Base-by-base conservation (phyloP, 2,888 invertebrate genomes). In the Onthophagus sagittarius region DNA sequence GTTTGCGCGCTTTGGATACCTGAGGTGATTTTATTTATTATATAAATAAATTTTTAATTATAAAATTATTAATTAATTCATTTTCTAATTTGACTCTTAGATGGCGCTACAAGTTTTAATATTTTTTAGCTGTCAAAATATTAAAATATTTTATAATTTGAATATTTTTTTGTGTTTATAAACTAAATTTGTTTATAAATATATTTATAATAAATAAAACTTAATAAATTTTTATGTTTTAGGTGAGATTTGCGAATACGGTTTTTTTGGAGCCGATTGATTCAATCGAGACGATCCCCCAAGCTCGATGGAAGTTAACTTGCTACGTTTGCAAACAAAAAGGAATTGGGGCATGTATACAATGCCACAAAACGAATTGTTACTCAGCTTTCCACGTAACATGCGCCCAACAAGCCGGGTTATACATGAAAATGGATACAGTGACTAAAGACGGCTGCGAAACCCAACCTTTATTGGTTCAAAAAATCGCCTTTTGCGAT, bases 1-100 rank as follows among this genome's bases (percentile, higher is more conserved):
- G 96, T 98, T 0, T 99, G 99, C 85, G 99, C 99, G 0, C 88
- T 99, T 0, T 99, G 99, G 99, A 97, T 99, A 80, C 99, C 99
- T 0, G 99, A 99, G 90, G 98, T n/a, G n/a, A n/a, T n/a, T n/a
- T n/a, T n/a, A n/a, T n/a, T n/a, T n/a, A n/a, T n/a, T n/a, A n/a
- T n/a, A n/a, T n/a, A n/a, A n/a, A n/a, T n/a, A n/a, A n/a, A n/a
- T n/a, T n/a, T n/a, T n/a, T n/a, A n/a, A n/a, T n/a, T n/a, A n/a
- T n/a, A n/a, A n/a, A n/a, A n/a, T n/a, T n/a, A n/a, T n/a, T n/a
- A n/a, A n/a, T n/a, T n/a, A n/a, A n/a, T n/a, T n/a, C n/a, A n/a
- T n/a, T n/a, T n/a, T n/a, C n/a, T n/a, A n/a, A n/a, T n/a, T n/a
- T n/a, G n/a, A n/a, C n/a, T n/a, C n/a, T n/a, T n/a, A n/a, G n/a